Evolutionary conservation across 1,140 invertebrate genomes (phyloP).

Genomic region (Drosophila watanabei): DNA sequence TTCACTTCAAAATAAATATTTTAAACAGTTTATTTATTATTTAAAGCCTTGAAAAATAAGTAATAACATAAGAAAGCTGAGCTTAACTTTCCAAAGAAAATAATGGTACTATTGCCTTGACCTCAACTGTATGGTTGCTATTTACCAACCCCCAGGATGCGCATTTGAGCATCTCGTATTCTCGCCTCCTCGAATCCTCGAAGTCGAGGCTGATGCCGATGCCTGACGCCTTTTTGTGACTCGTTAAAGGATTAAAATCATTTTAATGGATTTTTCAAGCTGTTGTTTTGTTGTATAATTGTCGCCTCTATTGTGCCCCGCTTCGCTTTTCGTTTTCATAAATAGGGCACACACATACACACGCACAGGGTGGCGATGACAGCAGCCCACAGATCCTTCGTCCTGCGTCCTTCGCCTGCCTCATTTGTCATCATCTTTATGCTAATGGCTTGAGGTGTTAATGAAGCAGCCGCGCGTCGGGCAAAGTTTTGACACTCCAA

Average conservation of each 20-base stretch:
- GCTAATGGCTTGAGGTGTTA: slow-evolving; percentile 70
- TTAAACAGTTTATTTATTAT: background rate
- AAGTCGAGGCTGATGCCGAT: slow-evolving; percentile 4
- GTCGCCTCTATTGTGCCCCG: slow-evolving; percentile 64
- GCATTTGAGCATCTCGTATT: slow-evolving; percentile 29
- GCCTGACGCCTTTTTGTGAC: slow-evolving; percentile 67
- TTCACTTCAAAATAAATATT: background rate
- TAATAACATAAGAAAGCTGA: background rate
- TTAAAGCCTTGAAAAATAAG: background rate
- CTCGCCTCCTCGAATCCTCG: slow-evolving; percentile 19
- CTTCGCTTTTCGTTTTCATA: slow-evolving; percentile 46
- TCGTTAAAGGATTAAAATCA: slow-evolving; percentile 84
- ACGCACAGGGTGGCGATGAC: slow-evolving; percentile 38
- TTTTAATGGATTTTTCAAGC: slow-evolving; percentile 85
- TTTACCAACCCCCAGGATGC: slow-evolving; percentile 42
- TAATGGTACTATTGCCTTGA: background rate
- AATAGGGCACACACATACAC: slow-evolving; percentile 62
- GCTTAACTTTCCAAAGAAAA: background rate
- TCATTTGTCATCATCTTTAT: slow-evolving; percentile 78
- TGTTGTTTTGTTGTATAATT: slow-evolving; percentile 84
- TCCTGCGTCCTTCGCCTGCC: slow-evolving; percentile 26
- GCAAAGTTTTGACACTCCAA: slow-evolving; percentile 16
- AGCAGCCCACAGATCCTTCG: slow-evolving; percentile 10
- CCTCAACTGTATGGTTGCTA: background rate
- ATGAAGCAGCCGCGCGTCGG: slow-evolving; percentile 34